phyloP scores from a whole-genome alignment of 2,797 vertebrate species.

The Apogon hyalosoma region DNA sequence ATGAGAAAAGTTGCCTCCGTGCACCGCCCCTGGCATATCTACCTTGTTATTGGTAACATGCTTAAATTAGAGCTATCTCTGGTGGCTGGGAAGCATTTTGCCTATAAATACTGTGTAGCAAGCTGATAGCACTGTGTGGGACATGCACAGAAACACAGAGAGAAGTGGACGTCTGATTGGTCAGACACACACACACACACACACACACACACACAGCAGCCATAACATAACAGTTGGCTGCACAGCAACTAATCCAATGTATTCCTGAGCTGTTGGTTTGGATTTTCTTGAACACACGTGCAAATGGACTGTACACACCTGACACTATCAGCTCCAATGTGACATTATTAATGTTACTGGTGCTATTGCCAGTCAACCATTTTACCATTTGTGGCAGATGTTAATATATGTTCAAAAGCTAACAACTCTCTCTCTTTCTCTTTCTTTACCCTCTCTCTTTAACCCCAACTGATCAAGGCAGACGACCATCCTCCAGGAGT shows the following conservation, averaged over 20 bases:
- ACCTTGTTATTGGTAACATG: conserved; percentile 48
- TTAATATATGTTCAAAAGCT: too few relatives aligned
- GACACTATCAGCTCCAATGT: not conserved
- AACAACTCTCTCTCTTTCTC: too few relatives aligned
- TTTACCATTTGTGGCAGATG: too few relatives aligned
- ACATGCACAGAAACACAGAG: conserved; percentile 31
- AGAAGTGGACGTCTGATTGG: conserved; percentile 6
- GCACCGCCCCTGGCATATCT: conserved; percentile 15
- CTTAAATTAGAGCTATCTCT: conserved; percentile 67
- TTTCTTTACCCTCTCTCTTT: too few relatives aligned
- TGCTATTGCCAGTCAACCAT: too few relatives aligned
- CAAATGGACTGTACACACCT: not conserved
- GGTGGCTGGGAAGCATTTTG: conserved; percentile 45
- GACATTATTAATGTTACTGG: not conserved
- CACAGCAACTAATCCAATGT: not conserved
- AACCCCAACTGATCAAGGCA: too few relatives aligned
- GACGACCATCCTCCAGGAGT: too few relatives aligned
- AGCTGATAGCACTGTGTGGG: conserved; percentile 48
- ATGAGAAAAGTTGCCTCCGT: conserved; percentile 25
- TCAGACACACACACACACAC: too few relatives aligned
- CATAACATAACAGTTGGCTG: conserved; percentile 7
- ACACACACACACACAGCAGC: conserved; percentile 5
- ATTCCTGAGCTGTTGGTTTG: not conserved
- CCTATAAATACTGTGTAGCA: conserved; percentile 64
- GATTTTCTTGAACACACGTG: too few relatives aligned